Evolutionary conservation across 2,888 invertebrate species (phyloP), one percentile per base, ranked within the genome.

Genomic region (Folsomia candida): DNA sequence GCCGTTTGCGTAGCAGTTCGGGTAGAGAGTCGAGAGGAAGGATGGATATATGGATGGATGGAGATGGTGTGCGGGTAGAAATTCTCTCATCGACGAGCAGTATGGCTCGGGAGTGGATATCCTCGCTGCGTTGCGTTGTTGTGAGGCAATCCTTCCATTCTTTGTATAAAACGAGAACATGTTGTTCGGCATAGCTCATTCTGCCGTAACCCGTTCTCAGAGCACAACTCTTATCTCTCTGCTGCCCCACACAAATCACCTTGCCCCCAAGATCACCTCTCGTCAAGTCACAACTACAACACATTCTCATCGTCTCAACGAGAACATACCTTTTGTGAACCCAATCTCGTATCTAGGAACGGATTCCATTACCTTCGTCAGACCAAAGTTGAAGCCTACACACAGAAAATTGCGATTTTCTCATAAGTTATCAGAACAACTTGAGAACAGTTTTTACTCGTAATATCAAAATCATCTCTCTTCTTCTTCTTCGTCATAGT

Each of bases 191-290:
- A 37, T 70, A 67, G 65, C 67, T 73, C 73, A 73, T 70, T 73
- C 73, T 70, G 70, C 73, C 62, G 65, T 47, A 68, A 73, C 68
- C 68, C 70, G 67, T 73, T 73, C 62, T 65, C 73, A 37, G 70
- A 70, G 59, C 63, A 73, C 54, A 54, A 54, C 54, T 37, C 54
- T 6, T n/a, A n/a, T n/a, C n/a, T n/a, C n/a, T n/a, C n/a, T n/a
- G n/a, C n/a, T n/a, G n/a, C n/a, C n/a, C n/a, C n/a, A n/a, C n/a
- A n/a, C n/a, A n/a, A 57, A 57, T 57, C 57, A 57, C n/a, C 57
- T 57, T 57, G n/a, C 37, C 37, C 37, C 37, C 4, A 57, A 37
- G 37, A n/a, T 37, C 37, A 37, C n/a, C n/a, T n/a, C n/a, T n/a
- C n/a, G 14, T 37, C 14, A 37, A 37, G 14, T 37, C 14, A 14